phyloP scores from a whole-genome alignment of 2,797 vertebrate species.

The Sebastes ruberrimus region DNA sequence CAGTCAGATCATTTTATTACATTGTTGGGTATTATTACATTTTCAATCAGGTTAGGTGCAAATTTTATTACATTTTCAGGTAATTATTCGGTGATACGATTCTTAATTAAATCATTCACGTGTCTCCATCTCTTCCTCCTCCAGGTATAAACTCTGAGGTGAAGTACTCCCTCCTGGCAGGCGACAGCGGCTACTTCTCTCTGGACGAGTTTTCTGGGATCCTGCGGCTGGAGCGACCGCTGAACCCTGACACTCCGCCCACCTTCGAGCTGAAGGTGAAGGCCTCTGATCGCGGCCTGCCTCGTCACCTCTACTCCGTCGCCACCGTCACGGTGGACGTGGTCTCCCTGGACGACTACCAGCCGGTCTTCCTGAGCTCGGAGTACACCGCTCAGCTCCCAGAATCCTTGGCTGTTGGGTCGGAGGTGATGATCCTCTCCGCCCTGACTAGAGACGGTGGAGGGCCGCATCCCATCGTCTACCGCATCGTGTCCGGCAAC shows the following conservation, averaged over 20 bases:
- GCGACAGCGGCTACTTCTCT: conserved; percentile 90
- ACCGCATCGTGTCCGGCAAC: conserved; percentile 89
- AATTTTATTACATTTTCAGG: not conserved
- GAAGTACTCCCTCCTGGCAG: conserved; percentile 88
- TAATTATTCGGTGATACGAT: not conserved
- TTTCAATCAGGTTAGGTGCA: not conserved
- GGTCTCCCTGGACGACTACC: conserved; percentile 91
- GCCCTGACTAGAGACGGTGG: conserved; percentile 81
- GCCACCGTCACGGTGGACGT: conserved; percentile 89
- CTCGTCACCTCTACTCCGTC: conserved; percentile 85
- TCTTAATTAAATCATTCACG: not conserved
- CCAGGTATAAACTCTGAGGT: conserved; percentile 94
- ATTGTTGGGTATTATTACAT: not conserved
- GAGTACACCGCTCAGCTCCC: conserved; percentile 87
- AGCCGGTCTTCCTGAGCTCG: conserved; percentile 88
- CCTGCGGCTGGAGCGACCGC: conserved; percentile 89
- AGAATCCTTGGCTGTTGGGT: conserved; percentile 86
- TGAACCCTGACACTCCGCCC: conserved; percentile 81
- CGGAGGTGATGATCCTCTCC: conserved; percentile 87
- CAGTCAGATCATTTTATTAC: too few relatives aligned
- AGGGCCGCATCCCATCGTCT: conserved; percentile 81
- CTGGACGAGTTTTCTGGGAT: conserved; percentile 93
- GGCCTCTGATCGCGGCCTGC: conserved; percentile 90
- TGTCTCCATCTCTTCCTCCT: not conserved
- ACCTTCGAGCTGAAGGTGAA: conserved; percentile 89